A percentile compares a stretch with the other conserved stretches of the same genome.
phyloP scores from a whole-genome alignment of 35 echinoderm and acorn worm genomes.

The Strongylocentrotus purpuratus region DNA sequence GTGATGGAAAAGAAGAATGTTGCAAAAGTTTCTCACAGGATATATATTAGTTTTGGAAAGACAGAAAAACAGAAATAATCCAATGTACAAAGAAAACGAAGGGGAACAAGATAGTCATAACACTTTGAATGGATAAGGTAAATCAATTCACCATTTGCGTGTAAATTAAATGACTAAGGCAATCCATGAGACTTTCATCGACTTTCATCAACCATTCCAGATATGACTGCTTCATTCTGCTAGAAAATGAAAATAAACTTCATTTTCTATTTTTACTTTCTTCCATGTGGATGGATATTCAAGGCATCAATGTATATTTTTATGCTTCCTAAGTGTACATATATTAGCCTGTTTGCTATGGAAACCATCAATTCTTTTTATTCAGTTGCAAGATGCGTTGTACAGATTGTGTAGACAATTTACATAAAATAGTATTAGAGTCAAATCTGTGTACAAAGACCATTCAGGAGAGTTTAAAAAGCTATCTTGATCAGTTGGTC shows the following conservation, averaged over 20 bases:
- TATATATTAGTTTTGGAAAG: too few species aligned
- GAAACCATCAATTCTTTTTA: neutral
- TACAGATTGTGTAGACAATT: neutral
- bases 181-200: neutral
- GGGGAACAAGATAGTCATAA: neutral
- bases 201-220: neutral
- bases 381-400: neutral
- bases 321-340: neutral
- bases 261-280: neutral
- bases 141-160: neutral
- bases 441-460: too few species aligned
- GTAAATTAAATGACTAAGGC: neutral
- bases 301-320: neutral
- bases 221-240: neutral
- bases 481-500: neutral
- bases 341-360: neutral
- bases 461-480: neutral
- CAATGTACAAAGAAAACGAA: too few species aligned
- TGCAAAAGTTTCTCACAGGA: too few species aligned
- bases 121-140: neutral
- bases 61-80: too few species aligned
- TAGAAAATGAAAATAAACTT: neutral
- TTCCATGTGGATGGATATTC: neutral
- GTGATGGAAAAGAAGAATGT: too few species aligned
- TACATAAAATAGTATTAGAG: neutral